Percentiles rank a stretch among this genome's conserved stretches.
These are phyloP conservation scores for Scomber japonicus DNA, from an alignment of 2,113 vertebrate genomes.

Conservation along the genomic window DNA sequence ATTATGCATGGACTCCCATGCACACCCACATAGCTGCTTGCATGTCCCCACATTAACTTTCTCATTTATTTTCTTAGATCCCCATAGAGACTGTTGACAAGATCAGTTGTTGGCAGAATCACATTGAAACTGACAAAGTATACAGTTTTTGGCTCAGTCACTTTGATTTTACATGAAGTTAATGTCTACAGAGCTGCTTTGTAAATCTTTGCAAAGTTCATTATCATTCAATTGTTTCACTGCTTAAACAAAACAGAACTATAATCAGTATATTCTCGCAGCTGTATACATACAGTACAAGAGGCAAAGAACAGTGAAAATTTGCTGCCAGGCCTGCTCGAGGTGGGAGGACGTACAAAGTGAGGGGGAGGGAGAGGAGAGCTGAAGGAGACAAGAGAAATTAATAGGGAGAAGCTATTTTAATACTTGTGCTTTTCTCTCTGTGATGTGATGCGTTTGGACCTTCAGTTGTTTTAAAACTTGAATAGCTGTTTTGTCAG, in stretches of 20 bases:
- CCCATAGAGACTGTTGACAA: conserved; percentile 24
- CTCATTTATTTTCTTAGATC: conserved; percentile 39
- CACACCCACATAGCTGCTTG: conserved; percentile 50
- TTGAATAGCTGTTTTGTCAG: conserved; percentile 48
- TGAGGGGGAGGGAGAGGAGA: conserved; percentile 42
- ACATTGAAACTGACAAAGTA: conserved; percentile 29
- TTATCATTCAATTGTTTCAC: conserved; percentile 43
- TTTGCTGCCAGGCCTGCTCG: conserved; percentile 36
- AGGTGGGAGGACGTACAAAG: conserved; percentile 28
- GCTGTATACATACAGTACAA: conserved; percentile 59
- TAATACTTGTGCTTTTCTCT: conserved; percentile 47
- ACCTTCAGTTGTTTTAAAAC: conserved; percentile 29
- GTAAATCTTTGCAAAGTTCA: conserved; percentile 21
- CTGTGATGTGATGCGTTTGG: conserved; percentile 22
- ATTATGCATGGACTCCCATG: conserved; percentile 31
- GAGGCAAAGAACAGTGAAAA: conserved; percentile 33
- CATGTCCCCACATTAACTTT: conserved; percentile 44
- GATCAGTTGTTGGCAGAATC: conserved; percentile 28
- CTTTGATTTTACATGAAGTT: conserved; percentile 43
- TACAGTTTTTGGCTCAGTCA: conserved; percentile 27
- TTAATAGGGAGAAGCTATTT: conserved; percentile 43
- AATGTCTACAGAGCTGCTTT: conserved; percentile 3
- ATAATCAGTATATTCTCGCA: conserved; percentile 48
- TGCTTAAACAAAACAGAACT: conserved; percentile 33
- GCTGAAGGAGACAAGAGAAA: conserved; percentile 39